Conservation (phyloP, 2,113 vertebrate species). For the Uria aalge region DNA sequence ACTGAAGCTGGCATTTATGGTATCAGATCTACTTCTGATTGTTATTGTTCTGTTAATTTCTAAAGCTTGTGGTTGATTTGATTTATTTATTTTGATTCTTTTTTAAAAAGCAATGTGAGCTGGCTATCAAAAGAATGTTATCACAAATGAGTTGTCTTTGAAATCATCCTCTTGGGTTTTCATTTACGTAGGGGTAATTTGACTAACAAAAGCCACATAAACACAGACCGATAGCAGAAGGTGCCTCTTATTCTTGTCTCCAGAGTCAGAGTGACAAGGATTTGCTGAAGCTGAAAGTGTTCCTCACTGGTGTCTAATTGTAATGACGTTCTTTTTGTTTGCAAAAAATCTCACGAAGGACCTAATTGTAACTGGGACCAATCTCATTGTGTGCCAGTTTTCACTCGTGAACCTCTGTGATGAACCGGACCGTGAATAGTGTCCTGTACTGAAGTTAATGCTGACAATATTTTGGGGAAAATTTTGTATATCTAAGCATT, state of each 20-base stretch:
- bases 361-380: neutral
- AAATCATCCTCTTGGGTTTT: neutral
- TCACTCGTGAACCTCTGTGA: neutral
- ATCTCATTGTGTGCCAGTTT: neutral
- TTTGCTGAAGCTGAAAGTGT: neutral
- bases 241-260: neutral
- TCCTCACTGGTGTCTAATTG: neutral
- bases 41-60: neutral
- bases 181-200: neutral
- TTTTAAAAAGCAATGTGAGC: neutral
- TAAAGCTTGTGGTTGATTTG: neutral
- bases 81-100: neutral
- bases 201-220: neutral
- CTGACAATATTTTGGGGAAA: neutral
- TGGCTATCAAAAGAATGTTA: neutral
- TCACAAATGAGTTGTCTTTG: neutral
- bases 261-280: neutral
- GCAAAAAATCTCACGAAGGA: neutral
- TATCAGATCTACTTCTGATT: neutral
- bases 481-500: neutral
- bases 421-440: neutral
- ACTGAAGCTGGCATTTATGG: neutral
- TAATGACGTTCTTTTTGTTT: neutral
- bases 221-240: neutral
- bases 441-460: neutral